Base-by-base conservation (phyloP, 1,140 invertebrate genomes). In the Marisa cornuarietis region DNA sequence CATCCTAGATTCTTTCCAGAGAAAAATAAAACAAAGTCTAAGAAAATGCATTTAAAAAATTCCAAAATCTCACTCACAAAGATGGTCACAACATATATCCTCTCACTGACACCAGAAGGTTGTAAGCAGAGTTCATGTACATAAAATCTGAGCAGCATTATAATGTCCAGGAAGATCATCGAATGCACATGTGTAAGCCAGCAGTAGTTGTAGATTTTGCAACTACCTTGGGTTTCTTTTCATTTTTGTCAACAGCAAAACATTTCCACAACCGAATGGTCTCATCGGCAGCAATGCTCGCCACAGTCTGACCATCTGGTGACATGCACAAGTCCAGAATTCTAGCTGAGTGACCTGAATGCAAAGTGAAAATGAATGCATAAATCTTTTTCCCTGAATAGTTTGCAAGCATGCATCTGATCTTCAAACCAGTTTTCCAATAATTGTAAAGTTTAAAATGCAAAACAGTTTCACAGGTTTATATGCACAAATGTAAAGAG, bases 231-330 rank as follows among this genome's bases (percentile, higher is more conserved):
- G 51, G 5, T n/a, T 77, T 78, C 62, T 81, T 83, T 31, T 72
- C 69, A 42, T 73, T 24, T 54, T 82, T 81, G n/a, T 82, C 80
- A 9, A 66, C 71, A 49, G 94, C 94, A 91, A 99, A 99, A 89
- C 97, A 98, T 87, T 98, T 97, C 98, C 98, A 99, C 9, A 99
- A 91, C 69, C 96, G 92, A 16, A 99, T 92, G 0, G 98, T 99
- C 91, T 99, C 98, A 91, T 99, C 98, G 1, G 97, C 97, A 68
- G 95, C 96, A 22, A 96, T 96, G 82, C 96, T 98, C 2, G 97
- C 94, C 0, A 99, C 95, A 0, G 96, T 97, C 54, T 94, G 95
- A 31, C 96, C 96, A 91, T 99, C 97, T 14, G 98, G 97, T 14
- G 97, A 98, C 93, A 98, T 94, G 6, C 95, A 94, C 78, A 99